These are phyloP conservation scores for Caenorhabditis sp. DNA, from an alignment of 2,888 invertebrate species.

Conservation along the genomic window DNA sequence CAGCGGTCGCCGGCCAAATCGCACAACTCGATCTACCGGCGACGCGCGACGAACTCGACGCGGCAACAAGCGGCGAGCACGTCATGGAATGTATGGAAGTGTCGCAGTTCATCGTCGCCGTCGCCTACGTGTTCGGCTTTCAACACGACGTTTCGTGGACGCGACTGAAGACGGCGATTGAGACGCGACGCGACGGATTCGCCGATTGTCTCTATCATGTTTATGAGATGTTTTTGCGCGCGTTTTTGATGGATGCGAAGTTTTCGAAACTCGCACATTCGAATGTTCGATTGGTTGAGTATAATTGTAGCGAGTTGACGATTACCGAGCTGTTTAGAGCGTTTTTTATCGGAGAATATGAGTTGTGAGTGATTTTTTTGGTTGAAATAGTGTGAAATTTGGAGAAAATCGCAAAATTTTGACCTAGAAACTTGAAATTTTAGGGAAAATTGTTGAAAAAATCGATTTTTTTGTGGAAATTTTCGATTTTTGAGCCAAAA, in stretches of 20 bases:
- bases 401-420: too few species aligned
- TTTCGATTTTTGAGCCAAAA: too few species aligned
- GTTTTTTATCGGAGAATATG: constrained; percentile 14
- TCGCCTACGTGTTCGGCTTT: constrained; percentile 26
- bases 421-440: too few species aligned
- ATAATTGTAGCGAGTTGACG: constrained; percentile 20
- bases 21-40: not conserved
- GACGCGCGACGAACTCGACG: not conserved
- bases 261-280: constrained; percentile 23
- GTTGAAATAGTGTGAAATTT: too few species aligned
- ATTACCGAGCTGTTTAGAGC: constrained; percentile 20
- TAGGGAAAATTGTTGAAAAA: too few species aligned
- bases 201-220: constrained; percentile 18
- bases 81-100: constrained; percentile 27
- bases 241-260: constrained; percentile 22
- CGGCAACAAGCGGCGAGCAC: constrained; percentile 1
- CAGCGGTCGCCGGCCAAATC: not conserved
- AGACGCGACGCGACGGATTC: constrained; percentile 11
- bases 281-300: constrained; percentile 27
- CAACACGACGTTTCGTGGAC: constrained; percentile 15
- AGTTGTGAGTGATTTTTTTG: not conserved
- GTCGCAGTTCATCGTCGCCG: constrained; percentile 28
- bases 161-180: not conserved
- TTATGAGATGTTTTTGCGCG: constrained; percentile 18
- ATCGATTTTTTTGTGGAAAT: too few species aligned